A percentile compares a stretch with the other conserved stretches of the same genome.
Evolutionary conservation across 1,140 invertebrate species (phyloP).

Genomic region (Eueides isabella): DNA sequence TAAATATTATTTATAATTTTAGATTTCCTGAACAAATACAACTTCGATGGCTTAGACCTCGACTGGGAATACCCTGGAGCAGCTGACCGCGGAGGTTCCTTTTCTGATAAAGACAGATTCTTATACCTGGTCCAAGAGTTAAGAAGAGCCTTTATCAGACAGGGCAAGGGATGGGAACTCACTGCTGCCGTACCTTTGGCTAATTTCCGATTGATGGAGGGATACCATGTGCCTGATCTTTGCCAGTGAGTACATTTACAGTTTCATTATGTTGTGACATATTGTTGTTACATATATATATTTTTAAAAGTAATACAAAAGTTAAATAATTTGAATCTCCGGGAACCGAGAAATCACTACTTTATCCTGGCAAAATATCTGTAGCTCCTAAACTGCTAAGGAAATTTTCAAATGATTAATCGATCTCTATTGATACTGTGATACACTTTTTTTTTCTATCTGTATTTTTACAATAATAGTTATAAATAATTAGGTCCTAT

Average conservation of each 20-base stretch:
- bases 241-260: conserved; percentile 86
- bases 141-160: conserved; percentile 88
- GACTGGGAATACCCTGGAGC: conserved; percentile 95
- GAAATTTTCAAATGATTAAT: too few relatives aligned
- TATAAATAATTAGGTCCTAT: too few relatives aligned
- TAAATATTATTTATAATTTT: conserved; percentile 23
- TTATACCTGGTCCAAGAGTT: conserved; percentile 93
- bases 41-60: conserved; percentile 92
- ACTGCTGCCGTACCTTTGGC: conserved; percentile 94
- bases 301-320: too few relatives aligned
- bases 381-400: too few relatives aligned
- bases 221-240: conserved; percentile 93
- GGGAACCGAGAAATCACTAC: too few relatives aligned
- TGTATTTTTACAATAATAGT: too few relatives aligned
- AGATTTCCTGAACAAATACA: conserved; percentile 89
- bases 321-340: too few relatives aligned
- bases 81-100: conserved; percentile 91
- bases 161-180: conserved; percentile 90
- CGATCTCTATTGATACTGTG: too few relatives aligned
- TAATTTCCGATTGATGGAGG: conserved; percentile 92
- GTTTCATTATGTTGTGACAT: background rate
- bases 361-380: too few relatives aligned
- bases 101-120: conserved; percentile 92
- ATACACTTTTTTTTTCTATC: too few relatives aligned
- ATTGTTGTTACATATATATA: background rate